Evolutionary conservation across 2,113 vertebrate species (phyloP).

Genomic region (Rhinichthys klamathensis): DNA sequence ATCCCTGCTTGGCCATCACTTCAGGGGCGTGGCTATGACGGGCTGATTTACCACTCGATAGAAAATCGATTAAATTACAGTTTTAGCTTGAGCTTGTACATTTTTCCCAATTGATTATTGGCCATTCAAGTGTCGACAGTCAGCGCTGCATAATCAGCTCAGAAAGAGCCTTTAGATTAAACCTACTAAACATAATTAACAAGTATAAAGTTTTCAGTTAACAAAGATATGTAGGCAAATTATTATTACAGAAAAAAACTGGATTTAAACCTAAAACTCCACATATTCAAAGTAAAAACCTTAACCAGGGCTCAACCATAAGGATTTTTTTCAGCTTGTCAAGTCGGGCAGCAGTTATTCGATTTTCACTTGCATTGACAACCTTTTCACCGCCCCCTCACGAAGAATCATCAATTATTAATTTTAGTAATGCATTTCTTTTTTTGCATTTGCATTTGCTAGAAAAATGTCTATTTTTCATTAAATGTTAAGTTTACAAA

Average conservation of each 20-base stretch:
- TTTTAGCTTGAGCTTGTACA: conserved; percentile 17
- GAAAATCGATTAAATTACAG: conserved; percentile 12
- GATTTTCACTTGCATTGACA: not conserved
- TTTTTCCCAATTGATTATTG: conserved; percentile 20
- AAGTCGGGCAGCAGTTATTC: not conserved
- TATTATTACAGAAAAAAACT: not conserved
- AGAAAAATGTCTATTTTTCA: not conserved
- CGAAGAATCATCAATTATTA: not conserved
- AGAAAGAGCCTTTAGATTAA: not conserved
- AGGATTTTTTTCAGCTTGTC: not conserved
- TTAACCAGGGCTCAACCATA: not conserved
- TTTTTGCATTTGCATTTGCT: not conserved
- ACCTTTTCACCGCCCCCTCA: not conserved
- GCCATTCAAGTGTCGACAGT: not conserved
- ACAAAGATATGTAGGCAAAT: not conserved
- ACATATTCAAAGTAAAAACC: not conserved
- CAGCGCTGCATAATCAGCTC: not conserved
- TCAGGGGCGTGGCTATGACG: not conserved
- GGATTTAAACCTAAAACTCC: not conserved
- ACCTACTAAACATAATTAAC: not conserved
- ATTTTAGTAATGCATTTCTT: not conserved
- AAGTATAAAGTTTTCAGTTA: not conserved
- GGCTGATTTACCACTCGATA: conserved; percentile 3
- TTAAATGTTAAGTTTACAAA: not conserved
- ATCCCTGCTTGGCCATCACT: conserved; percentile 14